phyloP scores from a whole-genome alignment of 1,140 invertebrate genomes.

The Phocides pigmalion region DNA sequence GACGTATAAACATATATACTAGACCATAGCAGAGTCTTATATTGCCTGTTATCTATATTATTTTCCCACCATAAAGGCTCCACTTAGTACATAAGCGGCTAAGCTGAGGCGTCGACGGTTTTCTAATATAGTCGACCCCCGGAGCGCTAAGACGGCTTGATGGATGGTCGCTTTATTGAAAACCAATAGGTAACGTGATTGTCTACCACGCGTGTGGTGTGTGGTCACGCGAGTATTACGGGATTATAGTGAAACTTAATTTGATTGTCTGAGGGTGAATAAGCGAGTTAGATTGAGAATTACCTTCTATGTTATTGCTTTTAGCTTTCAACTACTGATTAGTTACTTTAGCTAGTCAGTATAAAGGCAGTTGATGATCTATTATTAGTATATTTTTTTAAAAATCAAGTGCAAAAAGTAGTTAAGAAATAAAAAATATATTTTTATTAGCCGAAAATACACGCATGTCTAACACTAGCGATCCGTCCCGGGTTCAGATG shows the following conservation, averaged over 20 bases:
- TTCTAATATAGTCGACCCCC: constrained; percentile 80
- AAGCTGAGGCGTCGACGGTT: constrained; percentile 59
- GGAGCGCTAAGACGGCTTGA: constrained; percentile 71
- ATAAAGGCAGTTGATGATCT: too few relatives aligned
- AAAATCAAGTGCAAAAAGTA: too few relatives aligned
- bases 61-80: constrained; percentile 24
- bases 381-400: too few relatives aligned
- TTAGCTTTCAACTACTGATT: background rate
- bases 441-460: too few relatives aligned
- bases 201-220: constrained; percentile 51
- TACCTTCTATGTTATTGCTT: background rate
- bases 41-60: constrained; percentile 1
- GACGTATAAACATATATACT: too few relatives aligned
- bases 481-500: too few relatives aligned
- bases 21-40: too few relatives aligned
- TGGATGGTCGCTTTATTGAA: constrained; percentile 79
- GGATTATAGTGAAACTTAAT: constrained; percentile 40
- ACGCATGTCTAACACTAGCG: too few relatives aligned
- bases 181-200: constrained; percentile 65
- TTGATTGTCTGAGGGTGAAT: constrained; percentile 39
- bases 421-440: too few relatives aligned
- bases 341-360: too few relatives aligned
- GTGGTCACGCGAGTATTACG: constrained; percentile 58
- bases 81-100: constrained; percentile 35
- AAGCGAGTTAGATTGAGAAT: constrained; percentile 3